These are phyloP conservation scores for Tyto alba DNA, from an alignment of 2,113 vertebrate genomes.

Conservation along the genomic window DNA sequence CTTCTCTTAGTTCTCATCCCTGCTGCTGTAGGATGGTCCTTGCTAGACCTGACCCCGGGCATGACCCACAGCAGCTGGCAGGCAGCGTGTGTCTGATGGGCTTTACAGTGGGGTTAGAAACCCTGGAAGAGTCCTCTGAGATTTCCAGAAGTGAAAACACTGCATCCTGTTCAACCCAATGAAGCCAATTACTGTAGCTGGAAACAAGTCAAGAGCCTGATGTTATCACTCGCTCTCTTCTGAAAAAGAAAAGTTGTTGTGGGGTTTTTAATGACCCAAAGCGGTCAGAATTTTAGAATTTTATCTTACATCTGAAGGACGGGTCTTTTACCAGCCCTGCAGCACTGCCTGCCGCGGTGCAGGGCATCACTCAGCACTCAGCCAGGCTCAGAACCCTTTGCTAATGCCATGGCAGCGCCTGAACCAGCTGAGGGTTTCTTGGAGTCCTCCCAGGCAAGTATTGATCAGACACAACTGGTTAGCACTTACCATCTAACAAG, in stretches of 20 bases:
- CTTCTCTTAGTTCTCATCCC: neutral
- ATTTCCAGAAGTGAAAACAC: neutral
- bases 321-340: neutral
- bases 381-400: neutral
- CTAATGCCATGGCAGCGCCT: rapidly evolving
- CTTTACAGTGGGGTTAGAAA: neutral
- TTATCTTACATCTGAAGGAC: neutral
- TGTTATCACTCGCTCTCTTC: neutral
- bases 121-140: neutral
- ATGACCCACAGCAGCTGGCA: neutral
- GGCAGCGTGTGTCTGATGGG: neutral
- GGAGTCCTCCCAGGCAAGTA: neutral
- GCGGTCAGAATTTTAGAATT: neutral
- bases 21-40: neutral
- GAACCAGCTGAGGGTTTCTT: neutral
- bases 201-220: neutral
- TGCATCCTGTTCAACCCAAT: neutral
- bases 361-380: too few species aligned
- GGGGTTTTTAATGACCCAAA: neutral
- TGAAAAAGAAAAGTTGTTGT: neutral
- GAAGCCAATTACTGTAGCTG: neutral
- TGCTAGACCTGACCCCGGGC: neutral
- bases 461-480: neutral
- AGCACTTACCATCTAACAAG: neutral
- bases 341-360: rapidly evolving